Evolutionary conservation across 2,888 invertebrate genomes (phyloP).

Genomic region (Molorchus minor): DNA sequence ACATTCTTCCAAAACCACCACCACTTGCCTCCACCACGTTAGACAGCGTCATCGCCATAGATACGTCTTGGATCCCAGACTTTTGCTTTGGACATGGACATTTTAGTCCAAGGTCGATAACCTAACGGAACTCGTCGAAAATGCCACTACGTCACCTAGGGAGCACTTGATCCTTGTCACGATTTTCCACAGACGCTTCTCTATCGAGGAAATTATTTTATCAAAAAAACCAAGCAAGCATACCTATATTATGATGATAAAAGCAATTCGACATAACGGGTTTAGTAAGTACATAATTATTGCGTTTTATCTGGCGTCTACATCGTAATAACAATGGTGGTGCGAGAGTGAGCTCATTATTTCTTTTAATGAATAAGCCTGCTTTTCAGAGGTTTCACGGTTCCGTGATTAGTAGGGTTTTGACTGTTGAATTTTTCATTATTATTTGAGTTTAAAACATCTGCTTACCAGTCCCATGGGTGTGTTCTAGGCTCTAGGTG

Average conservation of each 20-base stretch:
- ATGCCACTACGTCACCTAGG: conserved; percentile 16
- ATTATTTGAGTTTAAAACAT: conserved; percentile 4
- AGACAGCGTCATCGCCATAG: conserved; percentile 61
- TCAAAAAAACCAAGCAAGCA: too few species aligned
- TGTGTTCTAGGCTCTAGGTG: too few species aligned
- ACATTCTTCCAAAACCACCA: conserved; percentile 63
- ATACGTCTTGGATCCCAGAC: conserved; percentile 51
- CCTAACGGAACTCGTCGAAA: conserved; percentile 49
- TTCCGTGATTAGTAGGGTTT: conserved; percentile 13
- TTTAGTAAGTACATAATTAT: too few species aligned
- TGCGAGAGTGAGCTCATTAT: neutral
- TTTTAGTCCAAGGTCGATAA: conserved; percentile 58
- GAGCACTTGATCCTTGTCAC: neutral
- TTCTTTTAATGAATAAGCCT: neutral
- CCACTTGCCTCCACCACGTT: conserved; percentile 63
- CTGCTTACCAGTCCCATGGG: conserved; percentile 14
- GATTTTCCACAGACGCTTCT: too few species aligned
- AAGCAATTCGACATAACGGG: too few species aligned
- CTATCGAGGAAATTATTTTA: too few species aligned
- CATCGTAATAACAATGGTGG: too few species aligned
- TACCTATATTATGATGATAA: too few species aligned
- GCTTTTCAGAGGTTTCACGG: conserved; percentile 17
- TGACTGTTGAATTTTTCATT: too few species aligned
- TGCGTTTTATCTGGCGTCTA: too few species aligned
- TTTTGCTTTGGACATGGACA: too few species aligned